Base-by-base conservation (phyloP, 2,888 invertebrate genomes). In the Allophyes oxyacanthae region DNA sequence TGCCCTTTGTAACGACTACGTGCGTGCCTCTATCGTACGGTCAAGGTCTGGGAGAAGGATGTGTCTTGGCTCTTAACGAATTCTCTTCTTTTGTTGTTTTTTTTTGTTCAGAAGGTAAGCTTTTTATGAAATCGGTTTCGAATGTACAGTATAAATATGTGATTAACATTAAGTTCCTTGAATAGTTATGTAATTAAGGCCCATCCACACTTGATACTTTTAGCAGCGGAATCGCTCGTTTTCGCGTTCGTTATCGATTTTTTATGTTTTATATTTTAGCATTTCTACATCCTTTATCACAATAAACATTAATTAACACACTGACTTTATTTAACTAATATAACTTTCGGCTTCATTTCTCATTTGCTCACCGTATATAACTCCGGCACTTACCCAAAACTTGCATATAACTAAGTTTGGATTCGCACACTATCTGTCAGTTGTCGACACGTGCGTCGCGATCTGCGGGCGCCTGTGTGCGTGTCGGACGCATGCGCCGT, bases 1-100 rank as follows among this genome's bases (percentile, higher is more conserved):
- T 76, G 70, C 75, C 69, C 67, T 78, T 78, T 79, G 75, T 77
- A 67, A 77, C 61, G 72, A 66, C 53, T 67, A 64, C 68, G 65
- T 74, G 64, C 52, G 65, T 51, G 58, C 53, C 59, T 72, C 64
- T 46, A 63, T 57, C 54, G 49, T 52, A 55, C 61, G 75, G 66
- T 73, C 77, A 81, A 64, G 79, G 77, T 64, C 72, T 66, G 52
- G 50, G 52, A 50, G 46, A 61, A 67, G 72, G 70, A 72, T 64
- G 33, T 67, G 55, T 61, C 36, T 26, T 51, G 64, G 37, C 42
- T 74, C 41, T 70, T 26, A 42, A 54, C 48, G 37, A 65, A 69
- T 55, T 49, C 49, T 25, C 15, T 46, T 37, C 9, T 54, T 36
- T 48, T 36, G 44, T 13, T 2, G n/a, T 28, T 14, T 40, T 36